These are phyloP conservation scores for Istiophorus platypterus DNA, from an alignment of 2,113 vertebrate species.

Conservation along the genomic window DNA sequence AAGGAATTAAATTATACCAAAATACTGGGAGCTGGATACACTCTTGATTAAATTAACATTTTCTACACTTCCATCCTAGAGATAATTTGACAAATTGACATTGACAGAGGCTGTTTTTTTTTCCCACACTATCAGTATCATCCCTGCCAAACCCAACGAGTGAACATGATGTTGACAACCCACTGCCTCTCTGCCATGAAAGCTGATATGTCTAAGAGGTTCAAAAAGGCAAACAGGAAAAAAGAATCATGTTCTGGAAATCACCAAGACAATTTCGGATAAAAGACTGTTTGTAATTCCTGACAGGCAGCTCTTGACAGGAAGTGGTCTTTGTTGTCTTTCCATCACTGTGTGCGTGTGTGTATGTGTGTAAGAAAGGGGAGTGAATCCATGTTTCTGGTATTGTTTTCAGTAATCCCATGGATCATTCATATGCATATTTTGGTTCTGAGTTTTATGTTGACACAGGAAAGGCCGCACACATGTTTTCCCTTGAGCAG, in stretches of 20 bases:
- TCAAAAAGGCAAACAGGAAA: slow-evolving; percentile 36
- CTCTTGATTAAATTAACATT: slow-evolving; percentile 21
- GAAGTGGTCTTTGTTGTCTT: slow-evolving; percentile 32
- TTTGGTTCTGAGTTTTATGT: slow-evolving; percentile 44
- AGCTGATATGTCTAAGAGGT: slow-evolving; percentile 28
- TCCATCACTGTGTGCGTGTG: slow-evolving; percentile 13
- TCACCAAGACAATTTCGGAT: slow-evolving; percentile 34
- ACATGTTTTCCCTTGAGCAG: slow-evolving; percentile 27
- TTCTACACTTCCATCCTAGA: background rate
- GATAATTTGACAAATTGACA: slow-evolving; percentile 41
- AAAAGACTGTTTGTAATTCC: slow-evolving; percentile 55
- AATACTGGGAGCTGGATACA: background rate
- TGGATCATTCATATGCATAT: slow-evolving; percentile 68
- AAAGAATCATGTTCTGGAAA: slow-evolving; percentile 43
- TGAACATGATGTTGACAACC: background rate
- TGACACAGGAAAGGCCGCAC: background rate
- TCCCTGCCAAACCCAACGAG: slow-evolving; percentile 18
- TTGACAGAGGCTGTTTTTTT: background rate
- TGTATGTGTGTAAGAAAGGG: slow-evolving; percentile 16
- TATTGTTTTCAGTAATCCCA: slow-evolving; percentile 51
- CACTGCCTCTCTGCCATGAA: background rate
- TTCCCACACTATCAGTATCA: slow-evolving; percentile 15
- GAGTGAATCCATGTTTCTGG: slow-evolving; percentile 29
- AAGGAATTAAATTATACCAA: background rate
- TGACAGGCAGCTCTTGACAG: slow-evolving; percentile 36